phyloP scores from a whole-genome alignment of 2,888 invertebrate species.

The Stenodera caucasica region DNA sequence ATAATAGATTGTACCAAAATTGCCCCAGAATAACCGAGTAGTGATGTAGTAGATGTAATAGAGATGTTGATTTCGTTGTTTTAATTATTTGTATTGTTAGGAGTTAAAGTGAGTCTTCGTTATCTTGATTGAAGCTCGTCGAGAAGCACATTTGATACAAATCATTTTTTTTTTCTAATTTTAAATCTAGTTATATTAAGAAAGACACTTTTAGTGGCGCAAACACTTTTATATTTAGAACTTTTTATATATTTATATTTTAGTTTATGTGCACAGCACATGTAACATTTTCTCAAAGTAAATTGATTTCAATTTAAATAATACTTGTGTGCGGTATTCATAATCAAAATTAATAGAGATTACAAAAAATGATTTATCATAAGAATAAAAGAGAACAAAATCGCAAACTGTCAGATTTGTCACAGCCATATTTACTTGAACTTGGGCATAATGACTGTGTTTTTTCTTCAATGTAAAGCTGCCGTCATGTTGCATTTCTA shows the following conservation, averaged over 20 bases:
- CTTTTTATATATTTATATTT: background rate
- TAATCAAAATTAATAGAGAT: background rate
- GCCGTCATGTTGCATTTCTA: no score
- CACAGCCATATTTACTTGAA: background rate
- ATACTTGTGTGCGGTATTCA: background rate
- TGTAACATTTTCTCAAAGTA: background rate
- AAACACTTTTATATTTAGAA: background rate
- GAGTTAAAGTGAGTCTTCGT: no score
- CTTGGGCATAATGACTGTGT: background rate
- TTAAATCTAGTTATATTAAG: no score
- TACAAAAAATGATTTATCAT: background rate
- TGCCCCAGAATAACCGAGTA: slow-evolving; percentile 7
- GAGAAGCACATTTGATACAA: no score
- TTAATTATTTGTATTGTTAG: background rate
- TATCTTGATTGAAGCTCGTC: no score
- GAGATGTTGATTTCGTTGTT: no score
- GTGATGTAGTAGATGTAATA: no score
- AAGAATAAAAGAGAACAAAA: background rate
- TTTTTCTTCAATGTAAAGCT: background rate
- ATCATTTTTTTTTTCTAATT: no score
- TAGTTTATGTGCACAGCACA: background rate
- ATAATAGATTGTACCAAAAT: slow-evolving; percentile 24
- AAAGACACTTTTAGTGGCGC: no score
- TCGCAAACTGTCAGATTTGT: background rate
- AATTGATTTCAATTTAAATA: background rate